Evolutionary conservation across 2,113 vertebrate genomes (phyloP).

Genomic region (Haplochromis vanheusdeni): DNA sequence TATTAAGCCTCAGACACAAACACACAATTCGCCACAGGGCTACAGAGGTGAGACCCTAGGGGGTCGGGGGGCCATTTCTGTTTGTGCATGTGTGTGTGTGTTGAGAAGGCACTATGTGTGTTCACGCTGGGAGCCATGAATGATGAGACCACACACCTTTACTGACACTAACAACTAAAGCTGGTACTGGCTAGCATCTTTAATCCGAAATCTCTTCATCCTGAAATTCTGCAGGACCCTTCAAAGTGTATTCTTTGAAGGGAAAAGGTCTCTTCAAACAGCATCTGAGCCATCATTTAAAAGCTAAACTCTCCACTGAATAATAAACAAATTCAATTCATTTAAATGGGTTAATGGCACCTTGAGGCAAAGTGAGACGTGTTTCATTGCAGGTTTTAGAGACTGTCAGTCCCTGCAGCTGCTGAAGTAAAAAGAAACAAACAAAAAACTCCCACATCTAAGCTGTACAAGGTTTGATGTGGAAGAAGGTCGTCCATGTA

Average conservation of each 20-base stretch:
- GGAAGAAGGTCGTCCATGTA: not conserved
- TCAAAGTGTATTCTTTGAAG: not conserved
- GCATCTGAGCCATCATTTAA: not conserved
- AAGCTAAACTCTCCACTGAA: not conserved
- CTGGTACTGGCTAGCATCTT: not conserved
- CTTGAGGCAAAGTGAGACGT: slow-evolving; percentile 28
- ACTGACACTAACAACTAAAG: not conserved
- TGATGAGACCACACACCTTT: slow-evolving; percentile 36
- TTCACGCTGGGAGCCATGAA: not conserved
- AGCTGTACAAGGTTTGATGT: not conserved
- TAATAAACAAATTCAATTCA: slow-evolving; percentile 17
- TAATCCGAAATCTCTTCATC: not conserved
- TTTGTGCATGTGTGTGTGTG: not conserved
- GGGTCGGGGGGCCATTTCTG: slow-evolving; percentile 21
- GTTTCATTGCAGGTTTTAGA: slow-evolving; percentile 38
- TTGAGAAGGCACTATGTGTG: not conserved
- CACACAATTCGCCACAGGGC: slow-evolving; percentile 36
- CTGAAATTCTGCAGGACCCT: not conserved
- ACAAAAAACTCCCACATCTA: not conserved
- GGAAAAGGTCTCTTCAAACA: not conserved
- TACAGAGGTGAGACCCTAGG: slow-evolving; percentile 41
- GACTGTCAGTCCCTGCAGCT: slow-evolving; percentile 7
- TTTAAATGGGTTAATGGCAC: slow-evolving; percentile 36
- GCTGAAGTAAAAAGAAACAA: not conserved
- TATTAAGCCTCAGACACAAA: slow-evolving; percentile 58